These are phyloP conservation scores for Spatulosminthurus flaviceps DNA, from an alignment of 2,888 invertebrate genomes.

Conservation along the genomic window DNA sequence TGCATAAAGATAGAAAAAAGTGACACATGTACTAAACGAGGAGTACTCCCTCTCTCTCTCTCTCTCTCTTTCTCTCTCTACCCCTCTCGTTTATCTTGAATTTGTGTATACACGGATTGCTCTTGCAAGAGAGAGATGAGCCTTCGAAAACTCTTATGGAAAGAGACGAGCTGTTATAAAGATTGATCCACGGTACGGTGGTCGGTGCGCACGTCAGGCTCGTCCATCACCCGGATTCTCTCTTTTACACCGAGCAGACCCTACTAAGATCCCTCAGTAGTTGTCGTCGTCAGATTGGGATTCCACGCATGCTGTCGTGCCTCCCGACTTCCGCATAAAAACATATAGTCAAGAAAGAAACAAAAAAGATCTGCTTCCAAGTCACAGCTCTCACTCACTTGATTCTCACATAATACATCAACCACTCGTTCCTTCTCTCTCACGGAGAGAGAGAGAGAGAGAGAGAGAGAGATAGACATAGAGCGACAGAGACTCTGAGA, in stretches of 20 bases:
- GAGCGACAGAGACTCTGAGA: too few relatives aligned
- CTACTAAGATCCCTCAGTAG: constrained; percentile 18
- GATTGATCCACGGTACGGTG: constrained; percentile 46
- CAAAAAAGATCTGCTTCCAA: constrained; percentile 11
- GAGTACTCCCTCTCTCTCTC: too few relatives aligned
- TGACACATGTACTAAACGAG: constrained; percentile 6
- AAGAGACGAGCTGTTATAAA: constrained; percentile 34
- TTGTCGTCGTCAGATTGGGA: constrained; percentile 31
- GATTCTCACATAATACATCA: not conserved
- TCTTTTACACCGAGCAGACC: constrained; percentile 25
- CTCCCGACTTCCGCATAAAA: constrained; percentile 35
- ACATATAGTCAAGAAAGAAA: too few relatives aligned
- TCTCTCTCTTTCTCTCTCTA: too few relatives aligned
- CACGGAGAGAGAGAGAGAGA: too few relatives aligned
- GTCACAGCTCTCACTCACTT: not conserved
- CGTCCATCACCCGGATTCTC: constrained; percentile 47
- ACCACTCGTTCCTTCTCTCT: constrained; percentile 9
- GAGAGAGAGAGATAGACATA: too few relatives aligned
- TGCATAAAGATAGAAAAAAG: not conserved
- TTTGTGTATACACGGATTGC: not conserved
- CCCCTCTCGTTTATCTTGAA: not conserved
- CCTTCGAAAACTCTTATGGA: constrained; percentile 26
- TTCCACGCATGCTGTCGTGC: constrained; percentile 45
- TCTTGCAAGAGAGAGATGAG: constrained; percentile 33
- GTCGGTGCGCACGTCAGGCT: constrained; percentile 49